Percentiles rank a stretch among this genome's conserved stretches.
Evolutionary conservation across 92 coral and sea anemone genomes (phyloP).

Genomic region (Bergia sp.): DNA sequence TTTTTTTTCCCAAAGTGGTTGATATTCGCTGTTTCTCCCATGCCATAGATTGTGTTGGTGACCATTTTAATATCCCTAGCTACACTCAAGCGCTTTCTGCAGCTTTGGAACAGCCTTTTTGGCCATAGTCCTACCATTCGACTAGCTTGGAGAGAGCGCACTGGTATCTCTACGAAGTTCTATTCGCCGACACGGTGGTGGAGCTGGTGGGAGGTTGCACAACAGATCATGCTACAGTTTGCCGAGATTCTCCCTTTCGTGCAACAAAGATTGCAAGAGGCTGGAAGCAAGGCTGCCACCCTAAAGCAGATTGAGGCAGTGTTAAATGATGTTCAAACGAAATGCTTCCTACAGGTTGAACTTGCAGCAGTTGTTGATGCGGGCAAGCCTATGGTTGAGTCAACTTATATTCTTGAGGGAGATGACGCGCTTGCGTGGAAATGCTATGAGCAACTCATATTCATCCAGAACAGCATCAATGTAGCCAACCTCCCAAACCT

Average conservation of each 20-base stretch:
- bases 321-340: conserved; percentile 40
- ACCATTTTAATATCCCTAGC: conserved; percentile 56
- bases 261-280: conserved; percentile 36
- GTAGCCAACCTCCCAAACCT: conserved; percentile 48
- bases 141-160: conserved; percentile 49
- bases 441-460: conserved; percentile 53
- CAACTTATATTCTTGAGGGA: conserved; percentile 63
- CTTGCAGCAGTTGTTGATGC: conserved; percentile 59
- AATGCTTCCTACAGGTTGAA: conserved; percentile 52
- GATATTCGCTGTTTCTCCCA: conserved; percentile 62
- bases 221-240: conserved; percentile 54
- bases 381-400: conserved; percentile 61
- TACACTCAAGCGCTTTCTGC: conserved; percentile 54
- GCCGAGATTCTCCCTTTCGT: conserved; percentile 57
- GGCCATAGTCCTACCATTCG: conserved; percentile 53
- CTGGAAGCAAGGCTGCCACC: conserved; percentile 58
- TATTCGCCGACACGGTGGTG: conserved; percentile 64
- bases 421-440: conserved; percentile 59
- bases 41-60: conserved; percentile 51
- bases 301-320: conserved; percentile 50
- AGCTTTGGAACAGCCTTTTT: conserved; percentile 55
- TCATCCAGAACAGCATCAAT: conserved; percentile 51
- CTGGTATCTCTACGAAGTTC: conserved; percentile 51
- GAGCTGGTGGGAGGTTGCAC: conserved; percentile 66
- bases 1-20: conserved; percentile 45